Evolutionary conservation across 1,140 invertebrate genomes (phyloP), one percentile per base, ranked within the genome.

Genomic region (Alviniconcha marisindica): DNA sequence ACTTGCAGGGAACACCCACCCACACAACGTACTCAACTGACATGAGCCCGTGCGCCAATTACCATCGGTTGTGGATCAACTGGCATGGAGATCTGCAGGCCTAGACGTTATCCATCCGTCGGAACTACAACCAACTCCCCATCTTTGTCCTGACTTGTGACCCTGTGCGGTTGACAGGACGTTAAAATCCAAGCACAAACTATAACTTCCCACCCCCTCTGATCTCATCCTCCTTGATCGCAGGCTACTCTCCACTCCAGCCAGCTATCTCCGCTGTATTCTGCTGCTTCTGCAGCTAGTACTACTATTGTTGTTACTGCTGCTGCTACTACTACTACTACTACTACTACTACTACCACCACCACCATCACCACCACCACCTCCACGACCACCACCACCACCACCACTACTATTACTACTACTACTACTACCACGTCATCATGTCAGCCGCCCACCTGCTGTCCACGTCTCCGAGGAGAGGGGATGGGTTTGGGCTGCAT

Each of bases 281-380:
- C 54, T 56, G n/a, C 54, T 56, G n/a, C 54, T 56, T 15, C 54
- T 56, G n/a, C 54, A 15, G n/a, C 54, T 56, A 56, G 15, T 56
- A 56, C 54, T 56, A 73, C 33, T 24, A 44, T 48, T 44, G 40
- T 48, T 44, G 40, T 48, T 44, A 2, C 1, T 21, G 33, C 42
- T 44, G 33, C 42, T 44, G 48, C 42, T 44, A 2, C 42, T 44
- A 2, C 42, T 44, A 2, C 42, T 44, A 77, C 42, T 44, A 77
- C 36, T 2, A 2, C 42, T 44, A 60, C 54, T 36, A 60, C 24
- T 60, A 36, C 74, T 77, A 77, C 44, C 40, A 77, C 44, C 40
- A 77, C 44, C 40, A 77, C 44, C 40, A 77, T 31, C 40, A 77
- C 44, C 40, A 80, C 54, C 60, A 69, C 63, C 31, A 81, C 63